These are phyloP conservation scores for Drosophila kurseongensis DNA, from an alignment of 1,140 invertebrate species.

Conservation along the genomic window DNA sequence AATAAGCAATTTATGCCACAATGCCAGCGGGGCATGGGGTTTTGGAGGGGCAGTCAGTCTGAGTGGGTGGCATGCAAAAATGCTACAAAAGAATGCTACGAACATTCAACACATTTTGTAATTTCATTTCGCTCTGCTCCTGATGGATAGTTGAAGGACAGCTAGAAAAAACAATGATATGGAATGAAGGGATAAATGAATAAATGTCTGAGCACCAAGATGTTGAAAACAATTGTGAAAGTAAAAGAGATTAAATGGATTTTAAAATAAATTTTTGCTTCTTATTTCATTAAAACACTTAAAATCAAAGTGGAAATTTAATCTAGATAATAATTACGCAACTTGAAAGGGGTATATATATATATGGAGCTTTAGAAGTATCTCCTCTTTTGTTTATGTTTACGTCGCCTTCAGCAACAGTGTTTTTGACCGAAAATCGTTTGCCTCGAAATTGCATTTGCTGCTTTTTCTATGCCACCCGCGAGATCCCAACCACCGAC, in stretches of 20 bases:
- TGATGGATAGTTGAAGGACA: constrained; percentile 45
- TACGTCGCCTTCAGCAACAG: constrained; percentile 51
- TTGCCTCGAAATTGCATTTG: constrained; percentile 57
- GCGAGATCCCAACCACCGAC: not conserved
- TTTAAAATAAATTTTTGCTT: no score
- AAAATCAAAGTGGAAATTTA: not conserved
- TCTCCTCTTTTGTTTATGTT: constrained; percentile 24
- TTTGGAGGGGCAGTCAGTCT: constrained; percentile 1
- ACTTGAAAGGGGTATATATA: no score
- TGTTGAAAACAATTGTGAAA: not conserved
- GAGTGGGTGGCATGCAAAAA: constrained; percentile 53
- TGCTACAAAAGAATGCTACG: constrained; percentile 45
- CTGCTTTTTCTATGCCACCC: constrained; percentile 1
- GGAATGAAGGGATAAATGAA: constrained; percentile 11
- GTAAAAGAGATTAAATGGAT: no score
- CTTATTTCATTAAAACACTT: constrained; percentile 1
- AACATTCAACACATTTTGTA: constrained; percentile 65
- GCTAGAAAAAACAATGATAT: not conserved
- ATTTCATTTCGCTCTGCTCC: constrained; percentile 63
- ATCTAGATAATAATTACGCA: not conserved
- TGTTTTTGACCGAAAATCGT: constrained; percentile 55
- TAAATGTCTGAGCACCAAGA: constrained; percentile 12
- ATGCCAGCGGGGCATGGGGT: constrained; percentile 3
- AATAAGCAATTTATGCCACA: constrained; percentile 77
- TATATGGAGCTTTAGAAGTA: not conserved